Percentiles rank a stretch among this genome's conserved stretches.
phyloP scores from a whole-genome alignment of 2,888 invertebrate species.

The Cataglyphis cursor region DNA sequence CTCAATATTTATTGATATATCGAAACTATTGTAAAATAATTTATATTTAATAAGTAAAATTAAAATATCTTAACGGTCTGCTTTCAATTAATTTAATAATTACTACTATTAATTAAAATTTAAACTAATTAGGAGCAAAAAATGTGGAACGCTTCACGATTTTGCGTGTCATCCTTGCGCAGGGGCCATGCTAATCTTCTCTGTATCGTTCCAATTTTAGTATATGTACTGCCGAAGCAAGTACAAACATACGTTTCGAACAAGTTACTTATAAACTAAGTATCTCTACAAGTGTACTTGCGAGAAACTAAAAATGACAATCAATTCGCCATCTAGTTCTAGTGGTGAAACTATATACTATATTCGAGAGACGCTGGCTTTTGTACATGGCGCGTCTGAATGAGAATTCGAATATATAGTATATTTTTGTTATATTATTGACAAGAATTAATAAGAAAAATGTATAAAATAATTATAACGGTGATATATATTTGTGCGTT shows the following conservation, averaged over 20 bases:
- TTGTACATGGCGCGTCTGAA: background rate
- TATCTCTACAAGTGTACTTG: background rate
- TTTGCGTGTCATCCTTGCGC: constrained; percentile 30
- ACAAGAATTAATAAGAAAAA: background rate
- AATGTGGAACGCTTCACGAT: constrained; percentile 9
- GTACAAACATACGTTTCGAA: background rate
- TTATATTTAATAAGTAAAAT: background rate
- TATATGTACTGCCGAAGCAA: constrained; percentile 24
- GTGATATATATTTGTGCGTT: background rate
- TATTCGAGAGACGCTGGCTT: background rate
- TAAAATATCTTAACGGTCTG: background rate
- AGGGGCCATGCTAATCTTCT: constrained; percentile 24
- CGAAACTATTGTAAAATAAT: background rate
- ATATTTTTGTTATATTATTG: background rate
- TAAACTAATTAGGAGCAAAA: background rate
- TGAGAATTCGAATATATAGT: background rate
- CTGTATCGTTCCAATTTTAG: constrained; percentile 18
- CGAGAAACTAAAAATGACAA: background rate
- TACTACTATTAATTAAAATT: no score
- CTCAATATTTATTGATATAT: background rate
- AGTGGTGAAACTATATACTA: background rate
- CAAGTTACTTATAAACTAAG: background rate
- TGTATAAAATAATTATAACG: background rate
- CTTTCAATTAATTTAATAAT: no score
- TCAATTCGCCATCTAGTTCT: background rate